Evolutionary conservation across 2,888 invertebrate species (phyloP).

Genomic region (Sturmia bella): DNA sequence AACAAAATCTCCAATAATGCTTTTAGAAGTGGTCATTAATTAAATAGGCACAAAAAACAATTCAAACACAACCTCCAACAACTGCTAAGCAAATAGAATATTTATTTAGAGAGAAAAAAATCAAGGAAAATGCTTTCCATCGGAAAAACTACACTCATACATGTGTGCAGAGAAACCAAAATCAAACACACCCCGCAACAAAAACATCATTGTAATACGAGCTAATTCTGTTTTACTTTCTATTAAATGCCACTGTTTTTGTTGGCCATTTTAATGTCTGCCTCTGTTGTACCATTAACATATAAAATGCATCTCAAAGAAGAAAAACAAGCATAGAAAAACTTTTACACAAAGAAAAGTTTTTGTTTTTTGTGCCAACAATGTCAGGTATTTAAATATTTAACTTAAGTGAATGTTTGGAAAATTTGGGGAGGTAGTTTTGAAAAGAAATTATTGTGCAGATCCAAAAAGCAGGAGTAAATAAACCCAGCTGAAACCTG

Average conservation of each 20-base stretch:
- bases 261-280: conserved; percentile 38
- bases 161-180: background rate
- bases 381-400: conserved; percentile 32
- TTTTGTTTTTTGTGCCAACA: background rate
- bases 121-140: background rate
- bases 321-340: conserved; percentile 16
- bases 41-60: conserved; percentile 33
- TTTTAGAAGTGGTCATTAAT: conserved; percentile 37
- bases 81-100: background rate
- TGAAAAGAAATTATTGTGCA: background rate
- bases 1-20: conserved; percentile 33
- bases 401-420: conserved; percentile 26
- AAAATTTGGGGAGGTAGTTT: background rate
- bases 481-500: too few species aligned
- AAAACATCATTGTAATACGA: conserved; percentile 25
- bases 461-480: too few species aligned
- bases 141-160: background rate
- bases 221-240: conserved; percentile 56
- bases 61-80: conserved; percentile 21
- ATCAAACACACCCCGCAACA: background rate
- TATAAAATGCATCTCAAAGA: conserved; percentile 35
- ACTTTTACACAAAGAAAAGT: conserved; percentile 16
- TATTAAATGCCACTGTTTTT: conserved; percentile 24
- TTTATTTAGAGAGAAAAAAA: too few species aligned
- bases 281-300: conserved; percentile 51